A percentile compares a stretch with the other conserved stretches of the same genome.
These are phyloP conservation scores for Lypha dubia DNA, from an alignment of 2,888 invertebrate species.

Conservation along the genomic window DNA sequence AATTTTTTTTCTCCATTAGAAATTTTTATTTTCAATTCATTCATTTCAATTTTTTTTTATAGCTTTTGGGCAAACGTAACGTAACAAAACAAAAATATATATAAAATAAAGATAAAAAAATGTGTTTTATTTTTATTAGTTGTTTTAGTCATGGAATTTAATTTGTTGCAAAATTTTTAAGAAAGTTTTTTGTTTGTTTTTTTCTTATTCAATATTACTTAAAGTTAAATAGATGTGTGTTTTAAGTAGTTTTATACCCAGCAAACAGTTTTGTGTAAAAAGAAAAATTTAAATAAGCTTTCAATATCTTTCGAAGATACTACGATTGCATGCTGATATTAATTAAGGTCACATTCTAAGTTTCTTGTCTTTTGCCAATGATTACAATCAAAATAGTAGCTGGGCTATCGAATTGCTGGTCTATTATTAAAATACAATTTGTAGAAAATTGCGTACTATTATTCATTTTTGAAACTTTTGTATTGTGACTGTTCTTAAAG, in stretches of 20 bases:
- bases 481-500: not conserved
- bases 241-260: not conserved
- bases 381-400: not conserved
- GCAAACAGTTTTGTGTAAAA: not conserved
- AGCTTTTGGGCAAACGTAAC: not conserved
- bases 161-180: conserved; percentile 1
- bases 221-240: not conserved
- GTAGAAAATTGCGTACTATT: not conserved
- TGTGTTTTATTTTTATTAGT: not conserved
- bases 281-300: no score
- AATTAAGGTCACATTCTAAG: no score
- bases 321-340: no score
- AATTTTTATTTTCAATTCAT: conserved; percentile 17
- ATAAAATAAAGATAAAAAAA: not conserved
- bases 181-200: not conserved
- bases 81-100: conserved; percentile 1
- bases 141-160: not conserved
- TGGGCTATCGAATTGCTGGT: not conserved
- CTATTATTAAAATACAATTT: not conserved
- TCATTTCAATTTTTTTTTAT: not conserved
- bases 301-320: no score
- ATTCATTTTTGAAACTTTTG: not conserved
- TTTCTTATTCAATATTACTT: not conserved
- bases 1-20: not conserved
- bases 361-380: not conserved